Conservation (phyloP, 2,888 invertebrate species). For the Aphelenchoides bicaudatus region DNA sequence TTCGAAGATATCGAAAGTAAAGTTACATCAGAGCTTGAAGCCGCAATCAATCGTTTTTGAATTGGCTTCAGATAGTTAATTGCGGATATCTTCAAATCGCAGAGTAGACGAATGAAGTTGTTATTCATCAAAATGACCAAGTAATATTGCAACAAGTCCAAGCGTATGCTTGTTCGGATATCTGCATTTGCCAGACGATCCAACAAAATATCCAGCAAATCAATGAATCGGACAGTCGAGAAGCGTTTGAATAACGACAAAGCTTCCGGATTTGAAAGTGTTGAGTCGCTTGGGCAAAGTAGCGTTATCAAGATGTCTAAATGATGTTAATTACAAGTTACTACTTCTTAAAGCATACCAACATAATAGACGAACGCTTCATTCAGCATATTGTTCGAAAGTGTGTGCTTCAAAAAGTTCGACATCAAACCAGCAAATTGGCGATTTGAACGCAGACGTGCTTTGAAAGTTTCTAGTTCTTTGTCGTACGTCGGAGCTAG, state of each 20-base stretch:
- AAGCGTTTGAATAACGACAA: conserved; percentile 7
- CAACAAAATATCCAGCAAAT: conserved; percentile 2
- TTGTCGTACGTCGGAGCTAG: conserved; percentile 3
- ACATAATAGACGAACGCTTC: conserved; percentile 15
- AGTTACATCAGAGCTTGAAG: neutral
- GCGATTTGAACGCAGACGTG: conserved; percentile 1
- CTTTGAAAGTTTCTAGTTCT: conserved; percentile 8
- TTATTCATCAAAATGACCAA: conserved; percentile 7
- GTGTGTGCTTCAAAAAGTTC: conserved; percentile 8
- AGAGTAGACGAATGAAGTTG: conserved; percentile 8
- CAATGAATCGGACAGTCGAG: conserved; percentile 5
- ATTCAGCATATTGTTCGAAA: neutral
- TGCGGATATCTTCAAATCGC: conserved; percentile 8
- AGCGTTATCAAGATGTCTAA: conserved; percentile 11
- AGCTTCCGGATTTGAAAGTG: neutral
- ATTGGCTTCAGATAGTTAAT: conserved; percentile 14
- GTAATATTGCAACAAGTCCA: conserved; percentile 9
- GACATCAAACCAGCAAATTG: conserved; percentile 13
- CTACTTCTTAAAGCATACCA: neutral
- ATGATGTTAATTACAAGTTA: neutral
- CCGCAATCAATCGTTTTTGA: conserved; percentile 6
- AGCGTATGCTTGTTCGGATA: neutral
- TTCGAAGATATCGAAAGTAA: too few species aligned
- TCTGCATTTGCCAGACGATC: conserved; percentile 7
- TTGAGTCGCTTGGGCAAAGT: conserved; percentile 6